Percentiles rank a stretch among this genome's conserved stretches.
phyloP scores from a whole-genome alignment of 2,113 vertebrate species.

The Chitala chitala region DNA sequence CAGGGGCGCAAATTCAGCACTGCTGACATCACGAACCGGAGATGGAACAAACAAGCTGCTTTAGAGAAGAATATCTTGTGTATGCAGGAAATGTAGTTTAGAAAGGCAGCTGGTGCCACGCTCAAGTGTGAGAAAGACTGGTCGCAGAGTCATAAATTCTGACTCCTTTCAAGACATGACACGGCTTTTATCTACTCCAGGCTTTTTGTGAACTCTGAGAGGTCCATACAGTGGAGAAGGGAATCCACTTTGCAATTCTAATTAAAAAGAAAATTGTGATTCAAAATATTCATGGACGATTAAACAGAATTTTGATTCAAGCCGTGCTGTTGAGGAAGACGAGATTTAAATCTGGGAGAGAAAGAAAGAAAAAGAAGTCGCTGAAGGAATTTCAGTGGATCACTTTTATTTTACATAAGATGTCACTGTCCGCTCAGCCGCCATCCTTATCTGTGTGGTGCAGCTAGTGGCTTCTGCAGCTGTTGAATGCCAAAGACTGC shows the following conservation, averaged over 20 bases:
- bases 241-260: conserved; percentile 31
- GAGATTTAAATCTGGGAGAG: conserved; percentile 10
- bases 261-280: conserved; percentile 33
- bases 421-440: neutral
- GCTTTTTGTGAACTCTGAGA: conserved; percentile 10
- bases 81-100: neutral
- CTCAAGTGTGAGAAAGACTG: neutral
- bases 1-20: neutral
- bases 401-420: conserved; percentile 9
- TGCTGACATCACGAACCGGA: too few species aligned
- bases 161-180: conserved; percentile 12
- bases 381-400: neutral
- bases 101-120: neutral
- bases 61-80: neutral
- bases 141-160: neutral
- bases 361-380: neutral
- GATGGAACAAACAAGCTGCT: too few species aligned
- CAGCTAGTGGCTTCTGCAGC: conserved; percentile 13
- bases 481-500: neutral
- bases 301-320: conserved; percentile 9
- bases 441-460: conserved; percentile 13
- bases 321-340: neutral
- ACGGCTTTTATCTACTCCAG: conserved; percentile 3
- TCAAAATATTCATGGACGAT: conserved; percentile 20
- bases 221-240: conserved; percentile 35